These are phyloP conservation scores for Philereme transversata DNA, from an alignment of 2,888 invertebrate species.

Conservation along the genomic window DNA sequence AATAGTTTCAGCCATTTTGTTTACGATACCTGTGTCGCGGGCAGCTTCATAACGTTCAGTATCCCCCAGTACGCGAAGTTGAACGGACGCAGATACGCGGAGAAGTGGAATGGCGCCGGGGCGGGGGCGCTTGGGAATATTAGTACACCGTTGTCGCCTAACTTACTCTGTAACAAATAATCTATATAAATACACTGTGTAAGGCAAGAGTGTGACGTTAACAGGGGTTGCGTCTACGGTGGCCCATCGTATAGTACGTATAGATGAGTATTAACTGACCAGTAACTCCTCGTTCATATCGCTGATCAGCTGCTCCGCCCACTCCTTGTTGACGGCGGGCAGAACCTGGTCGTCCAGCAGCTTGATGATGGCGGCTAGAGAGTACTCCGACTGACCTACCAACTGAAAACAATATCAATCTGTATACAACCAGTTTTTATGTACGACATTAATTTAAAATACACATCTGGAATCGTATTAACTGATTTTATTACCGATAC, in stretches of 20 bases:
- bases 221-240: too few species aligned
- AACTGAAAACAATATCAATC: slow-evolving; percentile 53
- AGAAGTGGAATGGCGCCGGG: slow-evolving; percentile 92
- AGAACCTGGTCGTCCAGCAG: slow-evolving; percentile 86
- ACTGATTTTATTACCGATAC: too few species aligned
- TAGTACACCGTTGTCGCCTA: slow-evolving; percentile 92
- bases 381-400: slow-evolving; percentile 85
- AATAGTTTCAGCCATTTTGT: too few species aligned
- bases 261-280: slow-evolving; percentile 64
- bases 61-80: slow-evolving; percentile 94
- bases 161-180: slow-evolving; percentile 75
- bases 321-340: slow-evolving; percentile 85
- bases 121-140: slow-evolving; percentile 92
- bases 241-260: too few species aligned
- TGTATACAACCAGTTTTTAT: too few species aligned
- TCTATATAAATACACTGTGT: too few species aligned
- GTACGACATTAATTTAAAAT: too few species aligned
- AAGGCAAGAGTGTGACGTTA: too few species aligned
- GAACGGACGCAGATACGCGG: slow-evolving; percentile 89
- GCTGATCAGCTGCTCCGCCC: slow-evolving; percentile 85
- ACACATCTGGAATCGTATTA: too few species aligned
- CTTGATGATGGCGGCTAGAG: slow-evolving; percentile 87
- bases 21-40: slow-evolving; percentile 87
- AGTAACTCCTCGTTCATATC: slow-evolving; percentile 84
- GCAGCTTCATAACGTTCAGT: slow-evolving; percentile 92